phyloP scores from a whole-genome alignment of 2,888 invertebrate genomes.

The Macrosiphum euphorbiae region DNA sequence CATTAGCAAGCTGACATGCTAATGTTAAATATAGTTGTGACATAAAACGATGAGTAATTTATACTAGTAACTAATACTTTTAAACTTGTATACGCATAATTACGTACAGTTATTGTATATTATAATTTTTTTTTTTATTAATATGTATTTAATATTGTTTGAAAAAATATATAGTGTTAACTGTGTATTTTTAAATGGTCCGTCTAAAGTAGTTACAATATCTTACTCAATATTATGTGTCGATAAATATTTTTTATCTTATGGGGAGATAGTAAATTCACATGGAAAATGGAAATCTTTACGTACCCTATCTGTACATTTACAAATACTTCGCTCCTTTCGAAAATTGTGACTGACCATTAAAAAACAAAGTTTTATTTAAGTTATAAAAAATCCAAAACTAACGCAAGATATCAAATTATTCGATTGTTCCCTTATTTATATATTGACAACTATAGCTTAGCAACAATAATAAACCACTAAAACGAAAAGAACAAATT shows the following conservation, averaged over 20 bases:
- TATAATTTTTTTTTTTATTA: too few relatives aligned
- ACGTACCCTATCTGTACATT: too few relatives aligned
- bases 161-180: background rate
- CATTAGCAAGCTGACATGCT: too few relatives aligned
- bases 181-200: background rate
- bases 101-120: too few relatives aligned
- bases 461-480: background rate
- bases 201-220: background rate
- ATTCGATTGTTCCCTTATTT: background rate
- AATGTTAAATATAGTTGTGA: too few relatives aligned
- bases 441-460: background rate
- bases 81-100: too few relatives aligned
- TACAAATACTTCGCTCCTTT: too few relatives aligned
- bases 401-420: background rate
- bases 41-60: too few relatives aligned
- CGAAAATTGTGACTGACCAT: too few relatives aligned
- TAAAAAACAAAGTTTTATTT: background rate
- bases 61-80: too few relatives aligned
- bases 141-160: too few relatives aligned
- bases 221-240: background rate
- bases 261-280: background rate
- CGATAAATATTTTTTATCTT: background rate
- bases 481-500: background rate
- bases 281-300: background rate
- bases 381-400: background rate